Conservation (phyloP, 2,113 vertebrate genomes). For the Hippolais icterina region DNA sequence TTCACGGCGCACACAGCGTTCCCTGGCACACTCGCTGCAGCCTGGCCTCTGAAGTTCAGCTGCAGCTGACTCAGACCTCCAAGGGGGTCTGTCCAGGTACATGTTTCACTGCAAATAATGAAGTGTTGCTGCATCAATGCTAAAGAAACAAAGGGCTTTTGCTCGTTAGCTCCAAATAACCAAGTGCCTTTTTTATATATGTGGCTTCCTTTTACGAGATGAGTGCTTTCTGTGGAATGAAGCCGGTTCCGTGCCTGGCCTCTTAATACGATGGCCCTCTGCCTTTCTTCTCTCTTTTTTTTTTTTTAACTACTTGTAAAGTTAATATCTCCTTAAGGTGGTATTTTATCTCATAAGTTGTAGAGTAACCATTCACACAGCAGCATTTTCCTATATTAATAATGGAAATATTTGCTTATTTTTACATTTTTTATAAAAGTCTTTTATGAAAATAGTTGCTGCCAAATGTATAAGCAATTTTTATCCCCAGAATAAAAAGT, state of each 20-base stretch:
- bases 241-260: neutral
- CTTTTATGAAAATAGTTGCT: conserved; percentile 70
- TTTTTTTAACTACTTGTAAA: conserved; percentile 65
- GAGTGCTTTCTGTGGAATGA: conserved; percentile 40
- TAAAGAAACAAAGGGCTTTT: conserved; percentile 55
- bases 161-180: conserved; percentile 4
- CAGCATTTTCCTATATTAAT: conserved; percentile 68
- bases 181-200: conserved; percentile 61
- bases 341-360: conserved; percentile 58
- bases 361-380: conserved; percentile 66
- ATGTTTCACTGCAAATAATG: conserved; percentile 29
- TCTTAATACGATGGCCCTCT: conserved; percentile 41
- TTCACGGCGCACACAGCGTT: neutral
- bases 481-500: conserved; percentile 67
- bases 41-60: neutral
- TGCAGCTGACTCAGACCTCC: neutral
- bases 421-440: conserved; percentile 71
- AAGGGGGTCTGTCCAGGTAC: conserved; percentile 44
- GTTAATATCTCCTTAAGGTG: conserved; percentile 64
- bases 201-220: conserved; percentile 35
- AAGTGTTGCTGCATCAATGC: conserved; percentile 22
- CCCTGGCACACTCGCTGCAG: neutral
- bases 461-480: conserved; percentile 66
- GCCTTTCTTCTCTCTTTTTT: conserved; percentile 16
- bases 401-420: conserved; percentile 70